Evolutionary conservation across 2,113 vertebrate genomes (phyloP).

Genomic region (Sceloporus tristichus): DNA sequence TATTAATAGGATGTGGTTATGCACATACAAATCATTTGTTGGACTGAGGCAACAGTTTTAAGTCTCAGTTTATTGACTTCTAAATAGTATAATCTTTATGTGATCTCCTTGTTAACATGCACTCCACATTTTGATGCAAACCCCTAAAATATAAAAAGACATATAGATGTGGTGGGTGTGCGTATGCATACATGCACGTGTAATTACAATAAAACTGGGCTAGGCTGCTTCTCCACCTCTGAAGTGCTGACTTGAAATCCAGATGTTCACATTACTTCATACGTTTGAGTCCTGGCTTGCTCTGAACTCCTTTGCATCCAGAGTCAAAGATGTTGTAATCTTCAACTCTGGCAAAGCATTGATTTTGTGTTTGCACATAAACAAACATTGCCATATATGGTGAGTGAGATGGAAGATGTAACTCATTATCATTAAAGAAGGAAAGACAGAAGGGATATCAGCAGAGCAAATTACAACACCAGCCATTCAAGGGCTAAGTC

Average conservation of each 20-base stretch:
- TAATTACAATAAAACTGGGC: not conserved
- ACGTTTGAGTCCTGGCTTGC: not conserved
- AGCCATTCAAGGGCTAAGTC: not conserved
- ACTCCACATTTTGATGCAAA: not conserved
- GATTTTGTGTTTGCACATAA: conserved; percentile 5
- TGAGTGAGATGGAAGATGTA: not conserved
- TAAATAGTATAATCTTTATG: not conserved
- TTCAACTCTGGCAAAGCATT: not conserved
- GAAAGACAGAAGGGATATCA: not conserved
- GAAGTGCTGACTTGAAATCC: not conserved
- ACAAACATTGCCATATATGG: not conserved
- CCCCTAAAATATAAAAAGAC: not conserved
- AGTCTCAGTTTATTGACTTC: not conserved
- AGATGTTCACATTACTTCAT: not conserved
- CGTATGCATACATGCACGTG: not conserved
- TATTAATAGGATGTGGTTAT: too few relatives aligned
- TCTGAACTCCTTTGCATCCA: not conserved
- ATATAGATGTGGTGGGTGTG: not conserved
- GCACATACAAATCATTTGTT: not conserved
- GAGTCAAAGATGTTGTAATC: not conserved
- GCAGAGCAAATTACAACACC: conserved; percentile 2
- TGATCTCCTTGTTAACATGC: not conserved
- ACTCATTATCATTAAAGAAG: not conserved
- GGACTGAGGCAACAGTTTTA: not conserved
- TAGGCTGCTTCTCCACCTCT: not conserved